A percentile compares a stretch with the other conserved stretches of the same genome.
phyloP scores from a whole-genome alignment of 1,140 invertebrate species.

The Saccostrea echinata region DNA sequence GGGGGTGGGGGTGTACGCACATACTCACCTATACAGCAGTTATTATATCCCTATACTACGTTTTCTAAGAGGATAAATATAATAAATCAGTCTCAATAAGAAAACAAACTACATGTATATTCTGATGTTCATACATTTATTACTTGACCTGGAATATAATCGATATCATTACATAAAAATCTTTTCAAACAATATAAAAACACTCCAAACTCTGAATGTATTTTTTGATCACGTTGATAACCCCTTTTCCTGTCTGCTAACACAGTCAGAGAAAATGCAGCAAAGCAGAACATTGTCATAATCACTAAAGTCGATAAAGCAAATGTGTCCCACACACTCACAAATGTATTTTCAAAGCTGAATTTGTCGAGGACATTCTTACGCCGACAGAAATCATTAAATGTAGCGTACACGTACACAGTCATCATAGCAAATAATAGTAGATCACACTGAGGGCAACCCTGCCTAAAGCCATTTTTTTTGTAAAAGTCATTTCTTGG shows the following conservation, averaged over 20 bases:
- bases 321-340: constrained; percentile 1
- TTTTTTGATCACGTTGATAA: neutral
- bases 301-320: neutral
- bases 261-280: neutral
- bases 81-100: too few relatives aligned
- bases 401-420: neutral
- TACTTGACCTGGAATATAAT: neutral
- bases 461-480: neutral
- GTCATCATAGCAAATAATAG: neutral
- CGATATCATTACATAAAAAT: neutral
- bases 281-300: neutral
- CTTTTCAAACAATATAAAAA: neutral
- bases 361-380: neutral
- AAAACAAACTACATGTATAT: too few relatives aligned
- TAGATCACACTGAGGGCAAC: neutral
- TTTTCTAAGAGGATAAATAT: too few relatives aligned
- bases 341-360: neutral
- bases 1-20: too few relatives aligned
- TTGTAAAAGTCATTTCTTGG: neutral
- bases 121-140: constrained; percentile 12
- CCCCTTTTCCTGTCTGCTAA: neutral
- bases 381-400: neutral
- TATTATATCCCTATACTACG: too few relatives aligned
- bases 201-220: neutral
- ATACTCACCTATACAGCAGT: too few relatives aligned